A percentile compares a stretch with the other conserved stretches of the same genome.
Conservation (phyloP, 2,888 invertebrate genomes). For the Molanna angustata region DNA sequence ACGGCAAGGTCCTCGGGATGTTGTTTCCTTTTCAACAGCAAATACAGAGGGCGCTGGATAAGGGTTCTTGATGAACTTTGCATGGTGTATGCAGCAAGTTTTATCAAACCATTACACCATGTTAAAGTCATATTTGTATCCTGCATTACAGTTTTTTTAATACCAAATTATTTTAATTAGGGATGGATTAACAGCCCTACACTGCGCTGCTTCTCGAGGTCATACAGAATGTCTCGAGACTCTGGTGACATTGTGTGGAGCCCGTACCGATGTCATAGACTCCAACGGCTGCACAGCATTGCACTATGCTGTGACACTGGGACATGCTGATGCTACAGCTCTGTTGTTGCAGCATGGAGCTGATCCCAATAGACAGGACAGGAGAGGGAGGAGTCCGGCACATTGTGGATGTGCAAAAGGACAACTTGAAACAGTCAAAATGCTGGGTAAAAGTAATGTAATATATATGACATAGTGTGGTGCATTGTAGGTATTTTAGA, state of each 20-base stretch:
- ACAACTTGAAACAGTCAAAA: conserved; percentile 82
- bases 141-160: too few relatives aligned
- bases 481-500: too few relatives aligned
- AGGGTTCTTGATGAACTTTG: too few relatives aligned
- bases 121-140: too few relatives aligned
- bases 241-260: conserved; percentile 82
- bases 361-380: conserved; percentile 88
- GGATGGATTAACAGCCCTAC: conserved; percentile 92
- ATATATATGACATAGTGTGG: background rate
- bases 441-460: conserved; percentile 52
- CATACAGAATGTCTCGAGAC: conserved; percentile 90
- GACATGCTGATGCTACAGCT: conserved; percentile 91
- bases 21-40: too few relatives aligned
- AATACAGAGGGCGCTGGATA: too few relatives aligned
- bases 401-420: conserved; percentile 97
- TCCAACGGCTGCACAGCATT: conserved; percentile 94
- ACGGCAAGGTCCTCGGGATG: too few relatives aligned
- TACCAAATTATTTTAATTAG: too few relatives aligned
- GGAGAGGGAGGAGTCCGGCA: conserved; percentile 88
- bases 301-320: conserved; percentile 94
- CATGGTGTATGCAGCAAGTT: too few relatives aligned
- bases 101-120: too few relatives aligned
- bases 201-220: conserved; percentile 96
- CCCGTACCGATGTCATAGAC: conserved; percentile 85
- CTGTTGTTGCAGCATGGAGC: conserved; percentile 86